Conservation (phyloP, 2,113 vertebrate genomes). For the Heteronetta atricapilla region DNA sequence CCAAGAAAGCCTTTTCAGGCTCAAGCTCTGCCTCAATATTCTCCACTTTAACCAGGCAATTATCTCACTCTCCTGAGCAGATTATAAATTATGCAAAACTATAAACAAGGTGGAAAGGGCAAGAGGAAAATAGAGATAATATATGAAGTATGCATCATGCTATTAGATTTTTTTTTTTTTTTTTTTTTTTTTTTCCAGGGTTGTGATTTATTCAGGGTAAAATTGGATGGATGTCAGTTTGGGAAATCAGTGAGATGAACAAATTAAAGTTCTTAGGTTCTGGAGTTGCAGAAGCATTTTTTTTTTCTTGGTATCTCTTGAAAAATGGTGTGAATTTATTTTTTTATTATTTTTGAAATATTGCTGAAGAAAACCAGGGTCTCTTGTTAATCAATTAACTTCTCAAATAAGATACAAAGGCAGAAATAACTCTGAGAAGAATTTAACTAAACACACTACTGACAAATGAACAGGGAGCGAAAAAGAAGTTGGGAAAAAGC, state of each 20-base stretch:
- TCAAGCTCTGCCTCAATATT: not conserved
- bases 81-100: slow-evolving; percentile 54
- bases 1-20: slow-evolving; percentile 27
- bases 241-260: not conserved
- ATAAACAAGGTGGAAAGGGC: slow-evolving; percentile 34
- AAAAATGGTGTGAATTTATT: not conserved
- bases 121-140: slow-evolving; percentile 46
- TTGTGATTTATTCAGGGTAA: not conserved
- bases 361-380: not conserved
- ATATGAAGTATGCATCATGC: not conserved
- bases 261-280: not conserved
- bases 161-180: not conserved
- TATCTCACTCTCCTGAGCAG: slow-evolving; percentile 33
- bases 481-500: not conserved
- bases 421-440: not conserved
- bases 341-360: not conserved
- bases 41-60: slow-evolving; percentile 29
- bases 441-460: not conserved
- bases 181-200: not conserved
- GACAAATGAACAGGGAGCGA: not conserved
- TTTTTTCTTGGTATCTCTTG: not conserved
- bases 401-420: not conserved
- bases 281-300: not conserved
- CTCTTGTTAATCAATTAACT: not conserved
- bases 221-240: not conserved